Evolutionary conservation across 2,888 invertebrate species (phyloP).

Genomic region (Drosophila anomelani): DNA sequence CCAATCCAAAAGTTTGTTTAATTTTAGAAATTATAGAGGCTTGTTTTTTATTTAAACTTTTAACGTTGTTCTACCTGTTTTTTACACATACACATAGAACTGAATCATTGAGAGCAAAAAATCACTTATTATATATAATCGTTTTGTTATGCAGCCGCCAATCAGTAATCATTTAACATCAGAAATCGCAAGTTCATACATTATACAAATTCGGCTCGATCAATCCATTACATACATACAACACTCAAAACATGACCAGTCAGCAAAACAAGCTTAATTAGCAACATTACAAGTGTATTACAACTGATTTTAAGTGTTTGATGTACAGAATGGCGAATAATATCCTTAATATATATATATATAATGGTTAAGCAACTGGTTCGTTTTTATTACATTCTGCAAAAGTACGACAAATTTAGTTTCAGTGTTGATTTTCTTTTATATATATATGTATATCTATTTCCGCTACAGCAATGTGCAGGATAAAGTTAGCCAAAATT

Average conservation of each 20-base stretch:
- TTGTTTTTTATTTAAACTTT: slow-evolving; percentile 57
- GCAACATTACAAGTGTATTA: slow-evolving; percentile 12
- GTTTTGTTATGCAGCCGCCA: slow-evolving; percentile 54
- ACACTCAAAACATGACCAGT: slow-evolving; percentile 37
- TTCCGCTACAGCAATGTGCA: not conserved
- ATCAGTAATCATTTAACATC: slow-evolving; percentile 22
- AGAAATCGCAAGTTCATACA: slow-evolving; percentile 44
- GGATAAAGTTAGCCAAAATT: slow-evolving; percentile 7
- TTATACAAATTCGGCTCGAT: slow-evolving; percentile 34
- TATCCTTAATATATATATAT: not conserved
- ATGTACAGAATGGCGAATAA: slow-evolving; percentile 10
- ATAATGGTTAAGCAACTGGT: not conserved
- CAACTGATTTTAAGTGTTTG: slow-evolving; percentile 10
- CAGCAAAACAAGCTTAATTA: slow-evolving; percentile 11
- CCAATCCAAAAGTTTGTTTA: slow-evolving; percentile 16
- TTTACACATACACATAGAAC: slow-evolving; percentile 73
- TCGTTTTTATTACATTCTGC: slow-evolving; percentile 16
- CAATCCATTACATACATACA: slow-evolving; percentile 37
- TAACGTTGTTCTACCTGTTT: slow-evolving; percentile 58
- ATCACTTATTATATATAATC: slow-evolving; percentile 60
- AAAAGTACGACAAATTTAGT: slow-evolving; percentile 24
- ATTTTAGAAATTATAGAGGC: slow-evolving; percentile 64
- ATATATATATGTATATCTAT: not conserved
- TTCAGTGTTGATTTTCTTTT: not conserved
- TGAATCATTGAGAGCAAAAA: slow-evolving; percentile 71